Evolutionary conservation across 2,113 vertebrate species (phyloP), one percentile per base, ranked within the genome.

Genomic region (Xiphophorus couchianus): DNA sequence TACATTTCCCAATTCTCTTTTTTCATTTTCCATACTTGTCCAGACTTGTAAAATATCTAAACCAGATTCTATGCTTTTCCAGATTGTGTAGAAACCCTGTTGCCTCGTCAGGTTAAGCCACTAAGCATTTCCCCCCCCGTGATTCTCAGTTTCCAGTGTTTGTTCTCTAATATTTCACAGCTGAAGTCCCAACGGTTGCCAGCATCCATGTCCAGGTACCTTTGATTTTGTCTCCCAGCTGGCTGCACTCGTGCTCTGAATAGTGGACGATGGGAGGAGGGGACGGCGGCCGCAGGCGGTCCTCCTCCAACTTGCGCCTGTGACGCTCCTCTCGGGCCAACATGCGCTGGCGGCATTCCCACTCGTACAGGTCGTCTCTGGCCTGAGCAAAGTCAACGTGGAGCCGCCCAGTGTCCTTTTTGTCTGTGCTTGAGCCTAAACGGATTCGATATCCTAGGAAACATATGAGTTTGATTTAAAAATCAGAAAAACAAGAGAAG

Each of bases 361-460:
- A 99, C 89, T 99, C 97, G 0, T 98, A 99, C n/a, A 98, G 93
- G 73, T 99, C 97, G 0, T 99, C 97, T 78, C 97, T 93, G 19
- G 97, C 97, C 91, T 98, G 96, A 0, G 97, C 97, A 14, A 97
- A 99, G 89, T 99, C 97, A 88, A 99, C 97, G 0, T 99, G 97
- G 72, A 99, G 96, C 1, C 96, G 93, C 1, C 97, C 97, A 0
- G 96, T 96, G 91, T 99, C 97, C 89, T 98, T 98, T 89, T 98
- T 98, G 91, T 99, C 97, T 0, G 97, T 98, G 93, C 97, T 99
- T 87, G 97, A 98, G 81, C 97, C 97, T 81, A 99, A 89, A 9
- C 97, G 92, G 93, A 98, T 96, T 64, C 97, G 95, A 77, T 99
- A 99, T 63, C 97, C 97, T 99, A 88, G 37, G 28, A 25, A 39